phyloP scores from a whole-genome alignment of 2,888 invertebrate genomes.

The Tetropium fuscum region DNA sequence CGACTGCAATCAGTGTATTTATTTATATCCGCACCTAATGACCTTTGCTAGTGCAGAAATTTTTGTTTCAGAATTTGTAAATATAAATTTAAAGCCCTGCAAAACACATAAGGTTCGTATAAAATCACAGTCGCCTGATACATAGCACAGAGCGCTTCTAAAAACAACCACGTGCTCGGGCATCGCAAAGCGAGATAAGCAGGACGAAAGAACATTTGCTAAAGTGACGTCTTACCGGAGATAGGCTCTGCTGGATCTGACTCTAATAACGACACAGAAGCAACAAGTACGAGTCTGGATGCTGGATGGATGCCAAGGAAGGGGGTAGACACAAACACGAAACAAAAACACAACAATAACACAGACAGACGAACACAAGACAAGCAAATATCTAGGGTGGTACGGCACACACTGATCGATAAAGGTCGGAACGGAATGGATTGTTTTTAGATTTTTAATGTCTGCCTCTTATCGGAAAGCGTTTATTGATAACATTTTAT shows the following conservation, averaged over 20 bases:
- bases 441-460: constrained; percentile 19
- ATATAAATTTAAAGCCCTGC: too few relatives aligned
- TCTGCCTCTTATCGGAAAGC: neutral
- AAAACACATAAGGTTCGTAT: too few relatives aligned
- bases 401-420: constrained; percentile 9
- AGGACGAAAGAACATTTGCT: neutral
- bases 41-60: too few relatives aligned
- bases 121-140: too few relatives aligned
- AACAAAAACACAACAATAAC: constrained; percentile 20
- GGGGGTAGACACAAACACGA: constrained; percentile 11
- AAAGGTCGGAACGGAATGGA: neutral
- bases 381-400: constrained; percentile 14
- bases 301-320: constrained; percentile 13
- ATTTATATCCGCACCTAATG: too few relatives aligned
- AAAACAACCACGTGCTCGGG: constrained; percentile 1
- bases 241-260: neutral
- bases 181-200: constrained; percentile 2
- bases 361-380: constrained; percentile 21
- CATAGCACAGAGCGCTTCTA: too few relatives aligned
- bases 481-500: constrained; percentile 20
- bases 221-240: constrained; percentile 16
- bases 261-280: constrained; percentile 16
- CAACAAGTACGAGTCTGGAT: constrained; percentile 14
- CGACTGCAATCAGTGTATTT: too few relatives aligned
- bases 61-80: too few relatives aligned